Evolutionary conservation across 2,113 vertebrate genomes (phyloP).

Genomic region (Clupea harengus): DNA sequence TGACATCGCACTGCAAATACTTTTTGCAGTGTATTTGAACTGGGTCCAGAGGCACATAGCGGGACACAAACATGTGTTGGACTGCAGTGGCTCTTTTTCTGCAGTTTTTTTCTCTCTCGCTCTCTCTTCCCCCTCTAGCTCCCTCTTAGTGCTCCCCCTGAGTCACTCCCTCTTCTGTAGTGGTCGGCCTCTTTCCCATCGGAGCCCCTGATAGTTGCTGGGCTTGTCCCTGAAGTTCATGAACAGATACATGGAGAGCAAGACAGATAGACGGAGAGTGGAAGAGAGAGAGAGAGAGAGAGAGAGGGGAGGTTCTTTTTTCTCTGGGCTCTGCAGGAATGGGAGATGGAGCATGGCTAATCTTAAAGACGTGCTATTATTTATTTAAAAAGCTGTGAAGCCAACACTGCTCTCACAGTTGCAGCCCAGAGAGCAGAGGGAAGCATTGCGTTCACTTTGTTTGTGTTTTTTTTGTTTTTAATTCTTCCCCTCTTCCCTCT

Average conservation of each 20-base stretch:
- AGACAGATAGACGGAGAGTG: conserved; percentile 16
- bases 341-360: conserved; percentile 70
- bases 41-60: not conserved
- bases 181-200: not conserved
- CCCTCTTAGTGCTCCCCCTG: conserved; percentile 67
- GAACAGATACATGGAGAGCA: conserved; percentile 35
- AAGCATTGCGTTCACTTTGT: conserved; percentile 50
- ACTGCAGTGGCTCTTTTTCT: not conserved
- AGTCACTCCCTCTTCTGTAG: not conserved
- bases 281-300: conserved; percentile 19
- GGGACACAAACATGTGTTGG: not conserved
- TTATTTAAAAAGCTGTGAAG: conserved; percentile 73
- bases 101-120: not conserved
- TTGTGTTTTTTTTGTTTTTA: conserved; percentile 39
- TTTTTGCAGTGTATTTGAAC: not conserved
- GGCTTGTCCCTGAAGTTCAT: conserved; percentile 20
- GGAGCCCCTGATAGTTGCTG: not conserved
- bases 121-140: conserved; percentile 34
- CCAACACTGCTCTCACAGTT: conserved; percentile 61
- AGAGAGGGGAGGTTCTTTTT: conserved; percentile 38
- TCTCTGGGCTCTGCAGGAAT: conserved; percentile 55
- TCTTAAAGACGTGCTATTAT: conserved; percentile 72
- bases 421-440: conserved; percentile 54
- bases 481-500: conserved; percentile 39
- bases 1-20: not conserved